Evolutionary conservation across 2,113 vertebrate genomes (phyloP).

Genomic region (Hiodon alosoides): DNA sequence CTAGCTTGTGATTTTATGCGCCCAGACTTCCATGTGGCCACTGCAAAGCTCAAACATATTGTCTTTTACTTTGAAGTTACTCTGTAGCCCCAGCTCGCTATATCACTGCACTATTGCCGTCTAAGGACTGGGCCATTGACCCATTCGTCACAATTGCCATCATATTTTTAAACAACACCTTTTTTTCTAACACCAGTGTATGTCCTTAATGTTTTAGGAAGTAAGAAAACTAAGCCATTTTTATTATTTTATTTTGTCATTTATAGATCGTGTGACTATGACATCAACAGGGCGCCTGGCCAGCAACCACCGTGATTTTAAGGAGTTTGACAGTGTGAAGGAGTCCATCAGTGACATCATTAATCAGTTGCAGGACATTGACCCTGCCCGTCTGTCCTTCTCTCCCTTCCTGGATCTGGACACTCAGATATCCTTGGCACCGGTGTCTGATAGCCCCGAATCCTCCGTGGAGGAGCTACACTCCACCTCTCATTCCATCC

Average conservation of each 20-base stretch:
- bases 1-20: too few relatives aligned
- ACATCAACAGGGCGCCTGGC: constrained; percentile 54
- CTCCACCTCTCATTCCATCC: constrained; percentile 57
- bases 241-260: background rate
- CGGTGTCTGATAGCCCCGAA: constrained; percentile 68
- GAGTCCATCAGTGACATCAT: constrained; percentile 68
- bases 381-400: constrained; percentile 65
- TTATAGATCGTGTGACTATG: constrained; percentile 52
- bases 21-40: too few relatives aligned
- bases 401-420: constrained; percentile 70
- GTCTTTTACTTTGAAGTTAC: too few relatives aligned
- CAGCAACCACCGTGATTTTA: constrained; percentile 46
- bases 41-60: too few relatives aligned
- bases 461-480: constrained; percentile 66
- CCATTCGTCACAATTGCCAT: too few relatives aligned
- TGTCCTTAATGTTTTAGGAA: background rate
- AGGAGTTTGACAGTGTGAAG: constrained; percentile 66
- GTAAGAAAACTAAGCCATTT: background rate
- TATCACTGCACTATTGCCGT: too few relatives aligned
- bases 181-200: background rate
- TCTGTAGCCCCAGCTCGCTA: too few relatives aligned
- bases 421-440: constrained; percentile 68
- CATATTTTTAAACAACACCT: too few relatives aligned
- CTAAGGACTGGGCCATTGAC: too few relatives aligned
- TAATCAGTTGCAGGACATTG: constrained; percentile 69